Conservation (phyloP, 2,113 vertebrate species). For the Panthera leo region DNA sequence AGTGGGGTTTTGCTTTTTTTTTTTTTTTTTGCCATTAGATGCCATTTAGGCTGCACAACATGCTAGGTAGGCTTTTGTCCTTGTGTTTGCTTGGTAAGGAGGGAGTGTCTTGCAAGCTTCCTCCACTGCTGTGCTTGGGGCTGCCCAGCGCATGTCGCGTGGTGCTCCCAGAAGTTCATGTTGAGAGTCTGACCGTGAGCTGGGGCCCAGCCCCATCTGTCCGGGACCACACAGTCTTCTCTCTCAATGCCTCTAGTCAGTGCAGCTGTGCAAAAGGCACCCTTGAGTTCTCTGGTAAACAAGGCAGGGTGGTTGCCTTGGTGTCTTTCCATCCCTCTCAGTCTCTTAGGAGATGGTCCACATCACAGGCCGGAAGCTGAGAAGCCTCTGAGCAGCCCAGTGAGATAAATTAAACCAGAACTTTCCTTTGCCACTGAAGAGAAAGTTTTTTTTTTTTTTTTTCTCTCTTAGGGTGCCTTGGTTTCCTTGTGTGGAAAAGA, state of each 20-base stretch:
- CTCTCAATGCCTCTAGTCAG: constrained; percentile 44
- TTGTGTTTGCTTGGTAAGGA: neutral
- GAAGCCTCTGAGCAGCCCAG: constrained; percentile 29
- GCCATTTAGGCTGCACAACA: neutral
- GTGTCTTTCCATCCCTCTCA: constrained; percentile 46
- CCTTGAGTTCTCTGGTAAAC: constrained; percentile 34
- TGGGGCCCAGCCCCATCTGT: constrained; percentile 39
- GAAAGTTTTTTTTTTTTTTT: neutral
- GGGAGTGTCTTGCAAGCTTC: neutral
- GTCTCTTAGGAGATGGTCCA: constrained; percentile 57
- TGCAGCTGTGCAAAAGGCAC: constrained; percentile 52
- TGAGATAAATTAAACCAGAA: constrained; percentile 5
- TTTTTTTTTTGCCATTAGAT: neutral
- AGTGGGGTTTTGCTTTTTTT: too few species aligned
- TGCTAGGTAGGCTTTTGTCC: neutral
- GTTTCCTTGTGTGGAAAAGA: constrained; percentile 37
- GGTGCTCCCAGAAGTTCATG: neutral
- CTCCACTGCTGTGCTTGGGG: neutral
- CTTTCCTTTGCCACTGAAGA: neutral
- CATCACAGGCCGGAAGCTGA: neutral
- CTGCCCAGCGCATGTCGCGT: neutral
- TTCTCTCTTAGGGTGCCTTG: neutral
- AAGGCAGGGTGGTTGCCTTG: constrained; percentile 53
- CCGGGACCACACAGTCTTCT: constrained; percentile 74
- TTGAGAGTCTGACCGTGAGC: constrained; percentile 59